phyloP scores from a whole-genome alignment of 2,888 invertebrate species.

The Chrysotoxum bicinctum region DNA sequence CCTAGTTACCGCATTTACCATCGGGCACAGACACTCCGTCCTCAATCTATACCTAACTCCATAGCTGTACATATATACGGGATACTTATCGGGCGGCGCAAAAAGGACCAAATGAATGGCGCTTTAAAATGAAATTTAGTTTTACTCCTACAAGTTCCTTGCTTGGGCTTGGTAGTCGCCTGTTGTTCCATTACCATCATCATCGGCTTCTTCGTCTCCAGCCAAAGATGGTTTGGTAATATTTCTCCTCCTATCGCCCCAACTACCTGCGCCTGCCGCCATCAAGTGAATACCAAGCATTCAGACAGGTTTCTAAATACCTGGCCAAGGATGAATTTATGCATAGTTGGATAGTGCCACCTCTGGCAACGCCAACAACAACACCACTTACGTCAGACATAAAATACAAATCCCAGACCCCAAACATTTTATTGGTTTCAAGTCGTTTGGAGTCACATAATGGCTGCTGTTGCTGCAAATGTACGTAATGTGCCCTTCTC shows the following conservation, averaged over 20 bases:
- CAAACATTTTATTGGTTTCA: slow-evolving; percentile 70
- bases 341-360: slow-evolving; percentile 68
- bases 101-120: slow-evolving; percentile 70
- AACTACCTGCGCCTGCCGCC: slow-evolving; percentile 11
- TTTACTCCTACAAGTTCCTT: slow-evolving; percentile 39
- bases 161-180: not conserved
- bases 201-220: slow-evolving; percentile 7
- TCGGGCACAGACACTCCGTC: slow-evolving; percentile 58
- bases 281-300: slow-evolving; percentile 64
- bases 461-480: slow-evolving; percentile 49
- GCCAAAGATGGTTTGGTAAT: slow-evolving; percentile 26
- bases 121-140: slow-evolving; percentile 73
- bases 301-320: slow-evolving; percentile 71
- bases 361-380: slow-evolving; percentile 54
- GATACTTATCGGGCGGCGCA: slow-evolving; percentile 55
- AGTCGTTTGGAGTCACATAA: slow-evolving; percentile 60
- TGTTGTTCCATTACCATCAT: slow-evolving; percentile 30
- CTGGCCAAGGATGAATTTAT: slow-evolving; percentile 68
- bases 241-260: slow-evolving; percentile 1
- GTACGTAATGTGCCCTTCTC: slow-evolving; percentile 30
- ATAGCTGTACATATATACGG: slow-evolving; percentile 4
- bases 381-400: slow-evolving; percentile 68
- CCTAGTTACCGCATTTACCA: slow-evolving; percentile 72
- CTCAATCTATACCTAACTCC: slow-evolving; percentile 59
- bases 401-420: slow-evolving; percentile 66